Base-by-base conservation (phyloP, 2,113 vertebrate genomes). In the Erpornis zantholeuca region DNA sequence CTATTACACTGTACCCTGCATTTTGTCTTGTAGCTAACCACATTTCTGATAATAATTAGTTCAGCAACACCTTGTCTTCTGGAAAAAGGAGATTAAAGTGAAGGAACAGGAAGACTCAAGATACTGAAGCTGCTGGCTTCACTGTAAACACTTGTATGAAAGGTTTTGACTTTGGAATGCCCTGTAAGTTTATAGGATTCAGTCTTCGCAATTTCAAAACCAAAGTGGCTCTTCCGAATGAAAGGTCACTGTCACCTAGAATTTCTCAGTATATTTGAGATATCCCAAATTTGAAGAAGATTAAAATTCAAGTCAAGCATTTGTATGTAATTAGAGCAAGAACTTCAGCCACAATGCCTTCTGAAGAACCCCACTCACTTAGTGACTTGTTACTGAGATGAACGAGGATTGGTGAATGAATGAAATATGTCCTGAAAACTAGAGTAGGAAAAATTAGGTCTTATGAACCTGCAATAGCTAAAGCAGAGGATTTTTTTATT, bases 351-450 rank as follows among this genome's bases (percentile, higher is more conserved):
- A 36, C 28, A 24, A 4, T 15, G 11, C 35, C 9, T 66, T 40
- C 64, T 77, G 38, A 69, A 65, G 52, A 80, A 49, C 31, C 7
- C 3, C 6, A 13, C 9, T 50, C 15, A 54, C 6, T 50, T 15
- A 47, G 23, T 53, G 54, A 25, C 22, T 63, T 75, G 18, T 61
- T 73, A 28, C 38, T 66, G 35, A 53, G 20, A 8, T 28, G 31
- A 78, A 65, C 0, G 0, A 45, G 38, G 21, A 38, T 3, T 35
- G 35, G 21, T 9, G 12, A 75, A 33, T 35, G 20, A 56, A 81
- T 10, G 7, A 73, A 73, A 47, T 47, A 22, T 3, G 5, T n/a
- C 4, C 25, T 69, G 63, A 85, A 53, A 87, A 42, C 40, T 42
- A 42, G 40, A 71, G n/a, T 2, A 33, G 25, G 11, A 85, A 36